Conservation (phyloP, 1,140 invertebrate genomes). For the Triops cancriformis region DNA sequence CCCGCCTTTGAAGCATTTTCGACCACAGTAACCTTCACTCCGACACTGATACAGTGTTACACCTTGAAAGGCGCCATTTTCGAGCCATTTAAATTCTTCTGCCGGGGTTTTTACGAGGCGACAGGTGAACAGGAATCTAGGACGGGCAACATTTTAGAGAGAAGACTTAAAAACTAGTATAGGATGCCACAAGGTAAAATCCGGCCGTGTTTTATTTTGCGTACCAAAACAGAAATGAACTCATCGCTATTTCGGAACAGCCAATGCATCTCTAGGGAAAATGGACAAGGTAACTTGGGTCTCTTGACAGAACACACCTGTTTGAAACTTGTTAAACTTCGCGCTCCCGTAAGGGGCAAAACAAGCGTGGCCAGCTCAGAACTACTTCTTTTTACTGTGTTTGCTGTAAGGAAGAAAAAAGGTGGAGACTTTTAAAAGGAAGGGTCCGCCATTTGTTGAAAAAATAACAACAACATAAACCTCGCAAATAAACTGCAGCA, state of each 20-base stretch:
- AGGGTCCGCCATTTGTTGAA: background rate
- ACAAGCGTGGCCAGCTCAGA: background rate
- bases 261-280: background rate
- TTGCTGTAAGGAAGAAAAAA: background rate
- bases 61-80: background rate
- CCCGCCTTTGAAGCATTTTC: too few species aligned
- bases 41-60: too few species aligned
- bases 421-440: background rate
- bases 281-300: background rate
- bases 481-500: too few species aligned
- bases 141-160: too few species aligned
- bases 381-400: background rate
- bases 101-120: background rate
- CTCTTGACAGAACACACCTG: background rate
- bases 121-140: background rate
- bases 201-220: background rate
- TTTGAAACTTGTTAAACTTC: background rate
- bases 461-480: background rate
- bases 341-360: background rate
- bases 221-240: background rate
- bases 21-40: too few species aligned
- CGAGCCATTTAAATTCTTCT: background rate
- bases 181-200: background rate
- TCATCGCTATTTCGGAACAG: background rate
- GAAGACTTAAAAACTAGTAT: background rate